Percentiles rank a stretch among this genome's conserved stretches.
Evolutionary conservation across 2,797 vertebrate species (phyloP).

Genomic region (Chelon auratus): DNA sequence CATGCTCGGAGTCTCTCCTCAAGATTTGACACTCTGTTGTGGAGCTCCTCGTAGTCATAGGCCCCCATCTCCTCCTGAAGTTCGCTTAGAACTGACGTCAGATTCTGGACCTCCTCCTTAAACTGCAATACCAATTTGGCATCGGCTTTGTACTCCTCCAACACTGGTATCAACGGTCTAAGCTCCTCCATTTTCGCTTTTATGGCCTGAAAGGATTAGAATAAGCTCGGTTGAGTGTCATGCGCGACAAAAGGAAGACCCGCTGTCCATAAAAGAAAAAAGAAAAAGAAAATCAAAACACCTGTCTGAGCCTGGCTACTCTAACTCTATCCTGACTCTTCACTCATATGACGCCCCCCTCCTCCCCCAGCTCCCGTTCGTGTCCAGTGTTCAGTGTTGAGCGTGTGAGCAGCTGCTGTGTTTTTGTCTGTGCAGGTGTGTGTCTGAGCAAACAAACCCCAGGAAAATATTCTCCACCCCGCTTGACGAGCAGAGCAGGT

Average conservation of each 20-base stretch:
- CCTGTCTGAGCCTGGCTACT: constrained; percentile 85
- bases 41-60: constrained; percentile 99
- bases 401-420: constrained; percentile 46
- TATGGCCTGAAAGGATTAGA: constrained; percentile 97
- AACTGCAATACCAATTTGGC: constrained; percentile 99
- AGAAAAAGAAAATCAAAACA: constrained; percentile 56
- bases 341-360: constrained; percentile 67
- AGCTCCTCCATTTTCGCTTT: constrained; percentile 99
- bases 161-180: constrained; percentile 99
- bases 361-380: constrained; percentile 47
- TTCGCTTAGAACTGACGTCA: constrained; percentile 98
- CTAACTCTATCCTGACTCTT: constrained; percentile 83
- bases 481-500: constrained; percentile 72
- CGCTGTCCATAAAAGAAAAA: constrained; percentile 69
- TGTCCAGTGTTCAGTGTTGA: constrained; percentile 41
- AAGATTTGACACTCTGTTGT: constrained; percentile 98
- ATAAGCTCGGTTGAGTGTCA: constrained; percentile 98
- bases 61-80: constrained; percentile 99
- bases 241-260: constrained; percentile 84
- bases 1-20: constrained; percentile 99
- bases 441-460: constrained; percentile 71
- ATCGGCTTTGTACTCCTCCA: constrained; percentile 99
- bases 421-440: constrained; percentile 53
- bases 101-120: constrained; percentile 99
- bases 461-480: constrained; percentile 54